phyloP scores from a whole-genome alignment of 2,113 vertebrate genomes.

The Acrocephalus kingi region DNA sequence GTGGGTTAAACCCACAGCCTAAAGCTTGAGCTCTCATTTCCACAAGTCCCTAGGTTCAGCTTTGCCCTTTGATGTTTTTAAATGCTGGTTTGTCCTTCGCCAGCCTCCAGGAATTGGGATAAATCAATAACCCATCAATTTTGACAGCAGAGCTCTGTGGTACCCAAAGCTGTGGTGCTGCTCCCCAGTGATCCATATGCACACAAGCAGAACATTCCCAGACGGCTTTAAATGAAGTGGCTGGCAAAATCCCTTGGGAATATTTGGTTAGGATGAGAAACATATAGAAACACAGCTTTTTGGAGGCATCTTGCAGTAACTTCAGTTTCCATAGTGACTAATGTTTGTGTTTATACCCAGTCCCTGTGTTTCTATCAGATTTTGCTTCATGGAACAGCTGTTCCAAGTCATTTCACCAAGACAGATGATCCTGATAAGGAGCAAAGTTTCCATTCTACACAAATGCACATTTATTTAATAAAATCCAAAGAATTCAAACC shows the following conservation, averaged over 20 bases:
- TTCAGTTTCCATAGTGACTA: conserved; percentile 77
- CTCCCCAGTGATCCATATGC: neutral
- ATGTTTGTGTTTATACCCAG: conserved; percentile 78
- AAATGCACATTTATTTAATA: conserved; percentile 52
- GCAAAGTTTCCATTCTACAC: conserved; percentile 54
- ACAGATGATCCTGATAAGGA: conserved; percentile 64
- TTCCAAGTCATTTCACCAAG: conserved; percentile 69
- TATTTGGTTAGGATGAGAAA: conserved; percentile 39
- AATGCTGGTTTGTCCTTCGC: neutral
- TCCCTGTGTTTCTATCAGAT: conserved; percentile 67
- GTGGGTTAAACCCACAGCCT: neutral
- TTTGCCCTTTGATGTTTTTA: neutral
- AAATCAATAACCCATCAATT: neutral
- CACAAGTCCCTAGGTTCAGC: neutral
- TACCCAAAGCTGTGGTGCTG: neutral
- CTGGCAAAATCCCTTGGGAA: conserved; percentile 27
- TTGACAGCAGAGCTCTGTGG: neutral
- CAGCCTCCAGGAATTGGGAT: neutral
- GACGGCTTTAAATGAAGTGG: neutral
- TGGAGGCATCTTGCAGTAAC: conserved; percentile 35
- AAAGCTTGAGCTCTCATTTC: neutral
- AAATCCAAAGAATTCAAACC: conserved; percentile 9
- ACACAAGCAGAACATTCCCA: neutral
- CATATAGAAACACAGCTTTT: conserved; percentile 46
- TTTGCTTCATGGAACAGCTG: conserved; percentile 70